These are phyloP conservation scores for Drosophila limbata DNA, from an alignment of 2,888 invertebrate genomes.

Conservation along the genomic window DNA sequence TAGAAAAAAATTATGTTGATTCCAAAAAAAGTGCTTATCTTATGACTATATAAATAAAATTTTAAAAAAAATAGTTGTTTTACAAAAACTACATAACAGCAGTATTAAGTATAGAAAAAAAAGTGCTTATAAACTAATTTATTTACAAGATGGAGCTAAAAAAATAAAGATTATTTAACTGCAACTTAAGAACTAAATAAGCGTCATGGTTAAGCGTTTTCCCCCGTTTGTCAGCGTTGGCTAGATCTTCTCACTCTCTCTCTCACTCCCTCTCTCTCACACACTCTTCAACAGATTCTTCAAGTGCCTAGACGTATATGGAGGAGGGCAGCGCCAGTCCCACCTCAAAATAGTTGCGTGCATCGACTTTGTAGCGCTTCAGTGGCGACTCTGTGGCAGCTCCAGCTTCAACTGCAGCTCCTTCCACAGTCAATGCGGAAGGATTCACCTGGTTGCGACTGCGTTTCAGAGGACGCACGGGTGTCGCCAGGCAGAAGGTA, in stretches of 20 bases:
- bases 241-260: slow-evolving; percentile 17
- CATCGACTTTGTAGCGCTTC: slow-evolving; percentile 77
- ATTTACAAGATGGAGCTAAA: slow-evolving; percentile 42
- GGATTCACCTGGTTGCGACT: slow-evolving; percentile 24
- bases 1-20: slow-evolving; percentile 34
- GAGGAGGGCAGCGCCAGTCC: slow-evolving; percentile 84
- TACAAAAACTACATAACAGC: slow-evolving; percentile 80
- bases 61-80: slow-evolving; percentile 55
- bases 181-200: slow-evolving; percentile 79
- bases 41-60: slow-evolving; percentile 48
- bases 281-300: background rate
- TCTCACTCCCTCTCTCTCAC: background rate
- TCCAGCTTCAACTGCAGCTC: background rate
- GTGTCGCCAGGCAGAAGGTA: slow-evolving; percentile 78
- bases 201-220: slow-evolving; percentile 83
- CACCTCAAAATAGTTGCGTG: slow-evolving; percentile 83
- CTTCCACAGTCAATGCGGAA: background rate
- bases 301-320: slow-evolving; percentile 75
- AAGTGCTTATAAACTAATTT: slow-evolving; percentile 15
- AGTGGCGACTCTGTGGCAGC: slow-evolving; percentile 59
- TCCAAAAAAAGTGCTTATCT: slow-evolving; percentile 34
- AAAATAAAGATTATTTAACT: slow-evolving; percentile 23
- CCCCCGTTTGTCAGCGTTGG: slow-evolving; percentile 83
- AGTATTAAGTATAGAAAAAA: slow-evolving; percentile 57
- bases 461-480: slow-evolving; percentile 66